Evolutionary conservation across 2,797 vertebrate genomes (phyloP).

Genomic region (Iguana delicatissima): DNA sequence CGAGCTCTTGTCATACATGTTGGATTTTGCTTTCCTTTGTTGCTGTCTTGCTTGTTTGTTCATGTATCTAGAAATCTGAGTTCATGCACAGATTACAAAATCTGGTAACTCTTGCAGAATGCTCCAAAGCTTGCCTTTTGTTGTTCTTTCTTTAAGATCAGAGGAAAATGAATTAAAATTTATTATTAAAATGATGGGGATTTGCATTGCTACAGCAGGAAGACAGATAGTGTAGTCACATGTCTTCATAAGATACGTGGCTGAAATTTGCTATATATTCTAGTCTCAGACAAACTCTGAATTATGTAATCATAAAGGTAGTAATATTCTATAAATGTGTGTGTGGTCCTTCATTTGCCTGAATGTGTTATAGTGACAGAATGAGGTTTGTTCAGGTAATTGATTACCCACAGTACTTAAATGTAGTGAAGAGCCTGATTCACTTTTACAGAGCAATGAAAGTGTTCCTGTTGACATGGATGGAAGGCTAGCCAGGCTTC

Average conservation of each 20-base stretch:
- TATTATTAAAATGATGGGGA: not conserved
- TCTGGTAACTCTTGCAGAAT: not conserved
- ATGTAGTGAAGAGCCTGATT: not conserved
- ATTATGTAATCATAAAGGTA: not conserved
- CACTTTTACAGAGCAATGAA: not conserved
- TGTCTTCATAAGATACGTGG: not conserved
- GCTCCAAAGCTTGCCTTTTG: not conserved
- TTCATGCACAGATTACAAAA: slow-evolving; percentile 14
- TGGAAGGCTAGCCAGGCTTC: not conserved
- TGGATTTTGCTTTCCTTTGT: not conserved
- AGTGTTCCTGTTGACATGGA: not conserved
- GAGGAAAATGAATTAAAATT: not conserved
- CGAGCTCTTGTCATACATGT: not conserved
- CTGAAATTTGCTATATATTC: not conserved
- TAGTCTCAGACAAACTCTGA: not conserved
- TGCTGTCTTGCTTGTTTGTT: not conserved
- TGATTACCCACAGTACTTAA: not conserved
- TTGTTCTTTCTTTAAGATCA: not conserved
- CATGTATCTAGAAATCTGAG: not conserved
- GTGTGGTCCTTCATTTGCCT: not conserved
- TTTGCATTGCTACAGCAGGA: too few species aligned
- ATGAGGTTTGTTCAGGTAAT: not conserved
- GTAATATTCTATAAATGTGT: not conserved
- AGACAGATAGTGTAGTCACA: too few species aligned
- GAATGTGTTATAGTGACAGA: not conserved